Evolutionary conservation across 2,888 invertebrate genomes (phyloP), one percentile per base, ranked within the genome.

Genomic region (Trimorus sp.): DNA sequence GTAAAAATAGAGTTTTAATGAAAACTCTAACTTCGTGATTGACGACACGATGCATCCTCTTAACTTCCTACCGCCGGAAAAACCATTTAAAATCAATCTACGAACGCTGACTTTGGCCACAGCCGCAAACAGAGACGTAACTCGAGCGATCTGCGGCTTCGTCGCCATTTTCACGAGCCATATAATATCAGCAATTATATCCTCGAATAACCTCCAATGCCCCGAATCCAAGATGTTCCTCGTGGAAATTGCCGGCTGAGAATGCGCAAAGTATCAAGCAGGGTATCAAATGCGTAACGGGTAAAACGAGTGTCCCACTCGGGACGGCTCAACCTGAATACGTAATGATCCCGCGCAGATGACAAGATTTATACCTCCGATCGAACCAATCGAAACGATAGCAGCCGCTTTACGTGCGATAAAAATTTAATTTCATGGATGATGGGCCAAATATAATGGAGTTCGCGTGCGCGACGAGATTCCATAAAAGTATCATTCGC

Each of bases 381-480:
- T 71, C 66, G 59, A 66, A 5, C 12, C 66, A 66, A 78, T 73
- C 56, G 70, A 42, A 70, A 56, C 63, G 74, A 82, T 75, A 82
- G 71, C 56, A 68, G 42, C 16, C 73, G 69, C n/a, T 75, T 59
- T 82, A 77, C 66, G 77, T 66, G 66, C 48, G 70, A 82, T 82
- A 82, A 82, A 79, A 82, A 82, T 82, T 82, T 79, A 82, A 82
- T 82, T 82, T 82, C 75, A 82, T 82, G 82, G 79, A 66, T 79
- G 82, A 79, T 76, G 71, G 76, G 73, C 59, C 66, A 62, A 79
- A 82, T 76, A 76, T 82, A 79, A 82, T 82, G 63, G 75, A 76
- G 79, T 79, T 79, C 38, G 69, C 15, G 54, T 51, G 38, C 42
- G 12, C 15, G n/a, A 15, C 26, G 54, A 16, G n/a, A 16, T 56